These are phyloP conservation scores for Tychaedon coryphoeus DNA, from an alignment of 2,113 vertebrate genomes.

Conservation along the genomic window DNA sequence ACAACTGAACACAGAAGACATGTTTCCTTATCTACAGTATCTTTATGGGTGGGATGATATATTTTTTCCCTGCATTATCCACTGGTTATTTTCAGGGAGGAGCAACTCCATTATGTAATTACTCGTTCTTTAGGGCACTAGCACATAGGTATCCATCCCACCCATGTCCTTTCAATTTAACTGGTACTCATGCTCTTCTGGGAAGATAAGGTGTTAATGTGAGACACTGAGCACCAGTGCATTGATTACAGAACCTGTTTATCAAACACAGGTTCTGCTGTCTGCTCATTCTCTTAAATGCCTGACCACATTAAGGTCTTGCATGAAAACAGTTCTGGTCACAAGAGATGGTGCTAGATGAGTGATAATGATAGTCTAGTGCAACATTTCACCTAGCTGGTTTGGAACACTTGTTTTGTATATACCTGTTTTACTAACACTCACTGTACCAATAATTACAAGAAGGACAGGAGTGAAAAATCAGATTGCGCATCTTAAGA, in stretches of 20 bases:
- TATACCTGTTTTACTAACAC: neutral
- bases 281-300: neutral
- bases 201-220: neutral
- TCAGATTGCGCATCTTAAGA: neutral
- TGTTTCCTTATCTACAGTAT: neutral
- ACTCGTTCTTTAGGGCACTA: slow-evolving; percentile 13
- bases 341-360: neutral
- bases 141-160: slow-evolving; percentile 12
- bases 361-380: neutral
- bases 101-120: slow-evolving; percentile 5
- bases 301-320: neutral
- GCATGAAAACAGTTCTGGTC: neutral
- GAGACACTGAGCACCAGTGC: neutral
- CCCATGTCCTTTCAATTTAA: neutral
- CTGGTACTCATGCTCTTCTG: neutral
- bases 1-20: neutral
- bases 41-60: neutral
- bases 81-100: slow-evolving; percentile 46
- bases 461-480: neutral
- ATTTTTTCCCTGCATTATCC: neutral
- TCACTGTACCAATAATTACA: neutral
- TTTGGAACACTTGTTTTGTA: neutral
- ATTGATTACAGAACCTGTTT: slow-evolving; percentile 23
- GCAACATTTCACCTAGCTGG: neutral
- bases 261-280: neutral